Base-by-base conservation (phyloP, 2,113 vertebrate species). In the Entomyzon cyanotis region DNA sequence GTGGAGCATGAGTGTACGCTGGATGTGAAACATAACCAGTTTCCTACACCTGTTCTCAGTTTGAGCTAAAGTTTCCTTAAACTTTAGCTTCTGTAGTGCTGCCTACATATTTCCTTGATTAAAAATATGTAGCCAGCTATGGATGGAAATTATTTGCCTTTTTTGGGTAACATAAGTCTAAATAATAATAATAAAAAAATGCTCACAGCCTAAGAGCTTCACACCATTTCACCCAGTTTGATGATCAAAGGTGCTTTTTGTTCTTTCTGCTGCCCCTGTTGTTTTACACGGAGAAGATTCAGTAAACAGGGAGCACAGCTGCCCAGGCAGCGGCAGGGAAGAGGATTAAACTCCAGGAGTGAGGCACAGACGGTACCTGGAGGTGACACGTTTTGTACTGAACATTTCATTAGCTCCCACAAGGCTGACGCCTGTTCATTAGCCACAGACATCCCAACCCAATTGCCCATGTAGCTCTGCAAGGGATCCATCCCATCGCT, bases 371-470 rank as follows among this genome's bases (percentile, higher is more conserved):
- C 5, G 17, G 47, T 95, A 96, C 93, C 95, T 96, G 94, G 94
- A 84, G 91, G 91, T 95, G 95, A 68, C 46, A 17, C 5, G 11
- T 52, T 89, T 89, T 60, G 89, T 73, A 27, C 56, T 47, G 65
- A 86, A 89, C 80, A 53, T 96, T 92, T 88, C 93, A 92, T 94
- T 95, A 96, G 89, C 93, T 96, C 86, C 88, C 83, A 53, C 65
- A 44, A 89, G 71, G 58, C 93, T 75, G 88, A 52, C 0, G n/a
- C 88, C 90, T 87, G 73, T 81, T 91, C 86, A 78, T 96, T 89
- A 97, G 90, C 76, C 73, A 62, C 73, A 62, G 7, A 62, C 88
- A 82, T 84, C 90, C 93, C 95, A 53, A 30, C 77, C 83, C 92
- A 94, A 90, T 78, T 92, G 92, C 76, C 92, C 85, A 28, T 90